These are phyloP conservation scores for Nephila pilipes DNA, from an alignment of 1,140 invertebrate species.

Conservation along the genomic window DNA sequence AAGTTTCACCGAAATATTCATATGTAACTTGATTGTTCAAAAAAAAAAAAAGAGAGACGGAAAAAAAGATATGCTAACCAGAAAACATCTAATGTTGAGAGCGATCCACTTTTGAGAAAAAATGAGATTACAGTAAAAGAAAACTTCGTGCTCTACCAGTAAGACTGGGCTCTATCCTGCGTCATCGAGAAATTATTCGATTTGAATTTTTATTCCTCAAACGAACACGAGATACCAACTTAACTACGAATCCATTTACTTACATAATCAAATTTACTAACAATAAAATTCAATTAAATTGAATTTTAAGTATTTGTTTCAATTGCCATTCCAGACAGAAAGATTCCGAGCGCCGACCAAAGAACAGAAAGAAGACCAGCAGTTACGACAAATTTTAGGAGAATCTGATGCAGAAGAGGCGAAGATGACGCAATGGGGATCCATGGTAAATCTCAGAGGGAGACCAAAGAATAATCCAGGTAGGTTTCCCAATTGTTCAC, in stretches of 20 bases:
- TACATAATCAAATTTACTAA: not conserved
- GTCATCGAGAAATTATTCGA: no score
- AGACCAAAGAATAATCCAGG: constrained; percentile 43
- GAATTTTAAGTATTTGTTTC: not conserved
- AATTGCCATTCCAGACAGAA: constrained; percentile 84
- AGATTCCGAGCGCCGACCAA: constrained; percentile 86
- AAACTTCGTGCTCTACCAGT: no score
- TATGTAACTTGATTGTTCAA: no score
- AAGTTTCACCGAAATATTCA: no score
- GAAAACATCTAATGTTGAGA: no score
- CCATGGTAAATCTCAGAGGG: constrained; percentile 60
- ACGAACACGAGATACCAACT: not conserved
- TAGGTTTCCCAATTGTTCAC: not conserved
- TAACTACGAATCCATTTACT: no score
- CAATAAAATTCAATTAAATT: not conserved
- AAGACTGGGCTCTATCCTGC: no score
- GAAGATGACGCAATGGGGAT: constrained; percentile 59
- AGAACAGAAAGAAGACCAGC: constrained; percentile 89
- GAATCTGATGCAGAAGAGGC: constrained; percentile 82
- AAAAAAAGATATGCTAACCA: no score
- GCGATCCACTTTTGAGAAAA: no score
- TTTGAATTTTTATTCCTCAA: no score
- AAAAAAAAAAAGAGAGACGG: no score
- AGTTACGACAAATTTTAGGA: constrained; percentile 87
- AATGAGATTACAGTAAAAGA: no score